Percentiles rank a stretch among this genome's conserved stretches.
phyloP scores from a whole-genome alignment of 1,140 invertebrate genomes.

The Glomeris maerens region DNA sequence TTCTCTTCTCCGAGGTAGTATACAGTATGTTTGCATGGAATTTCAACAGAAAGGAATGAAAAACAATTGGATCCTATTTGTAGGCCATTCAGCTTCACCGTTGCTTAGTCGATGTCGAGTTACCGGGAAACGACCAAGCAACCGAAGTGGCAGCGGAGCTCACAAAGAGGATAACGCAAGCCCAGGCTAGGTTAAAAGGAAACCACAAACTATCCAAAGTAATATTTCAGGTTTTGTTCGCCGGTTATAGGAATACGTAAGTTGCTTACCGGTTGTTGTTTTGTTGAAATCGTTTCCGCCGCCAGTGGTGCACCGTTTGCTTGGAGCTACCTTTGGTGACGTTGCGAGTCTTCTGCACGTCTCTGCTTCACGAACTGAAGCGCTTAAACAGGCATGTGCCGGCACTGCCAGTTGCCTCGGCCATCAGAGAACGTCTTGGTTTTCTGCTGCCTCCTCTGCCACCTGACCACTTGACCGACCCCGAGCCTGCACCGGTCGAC shows the following conservation, averaged over 20 bases:
- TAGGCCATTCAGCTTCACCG: conserved; percentile 65
- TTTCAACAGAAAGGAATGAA: no score
- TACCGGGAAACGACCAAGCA: conserved; percentile 54
- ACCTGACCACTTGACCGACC: conserved; percentile 20
- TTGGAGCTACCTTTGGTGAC: conserved; percentile 59
- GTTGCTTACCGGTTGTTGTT: not conserved
- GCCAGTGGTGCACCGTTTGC: conserved; percentile 81
- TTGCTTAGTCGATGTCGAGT: conserved; percentile 52
- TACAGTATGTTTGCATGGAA: not conserved
- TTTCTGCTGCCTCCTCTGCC: conserved; percentile 43
- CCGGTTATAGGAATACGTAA: not conserved
- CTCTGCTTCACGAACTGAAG: conserved; percentile 64
- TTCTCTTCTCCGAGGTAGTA: conserved; percentile 64
- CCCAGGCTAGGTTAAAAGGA: conserved; percentile 53
- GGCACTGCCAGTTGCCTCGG: conserved; percentile 70
- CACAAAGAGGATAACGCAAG: conserved; percentile 51
- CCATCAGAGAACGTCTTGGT: conserved; percentile 67
- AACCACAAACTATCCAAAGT: conserved; percentile 52
- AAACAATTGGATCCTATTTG: no score
- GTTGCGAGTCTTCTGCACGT: conserved; percentile 58
- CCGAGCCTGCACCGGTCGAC: conserved; percentile 37
- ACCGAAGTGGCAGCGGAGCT: conserved; percentile 62
- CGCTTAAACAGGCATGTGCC: conserved; percentile 64
- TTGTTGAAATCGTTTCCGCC: not conserved
- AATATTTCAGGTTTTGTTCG: conserved; percentile 1